Percentiles rank a stretch among this genome's conserved stretches.
Evolutionary conservation across 2,888 invertebrate genomes (phyloP).

Genomic region (Tetheella fluctuosa): DNA sequence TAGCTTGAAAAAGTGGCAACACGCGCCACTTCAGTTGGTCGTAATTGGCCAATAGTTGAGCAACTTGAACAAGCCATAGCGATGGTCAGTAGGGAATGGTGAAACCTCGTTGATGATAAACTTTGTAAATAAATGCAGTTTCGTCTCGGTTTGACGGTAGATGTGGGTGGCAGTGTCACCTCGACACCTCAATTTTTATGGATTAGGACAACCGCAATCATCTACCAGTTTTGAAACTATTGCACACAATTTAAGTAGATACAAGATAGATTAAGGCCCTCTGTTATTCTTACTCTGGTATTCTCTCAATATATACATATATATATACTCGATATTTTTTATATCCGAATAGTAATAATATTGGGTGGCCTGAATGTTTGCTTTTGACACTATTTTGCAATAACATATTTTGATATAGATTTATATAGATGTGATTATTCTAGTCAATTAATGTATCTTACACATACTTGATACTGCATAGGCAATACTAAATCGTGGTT

Average conservation of each 20-base stretch:
- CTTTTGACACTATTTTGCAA: background rate
- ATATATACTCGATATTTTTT: no score
- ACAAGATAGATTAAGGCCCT: background rate
- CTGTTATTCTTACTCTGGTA: no score
- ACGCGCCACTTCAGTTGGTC: conserved; percentile 46
- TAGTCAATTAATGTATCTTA: conserved; percentile 26
- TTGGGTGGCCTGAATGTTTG: background rate
- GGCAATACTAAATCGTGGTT: conserved; percentile 34
- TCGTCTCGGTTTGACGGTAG: conserved; percentile 35
- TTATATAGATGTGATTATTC: no score
- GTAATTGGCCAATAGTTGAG: conserved; percentile 61
- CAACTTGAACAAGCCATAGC: conserved; percentile 60
- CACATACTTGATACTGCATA: conserved; percentile 11
- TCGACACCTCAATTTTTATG: conserved; percentile 22
- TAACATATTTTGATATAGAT: conserved; percentile 7
- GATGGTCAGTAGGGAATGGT: conserved; percentile 60
- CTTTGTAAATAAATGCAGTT: conserved; percentile 45
- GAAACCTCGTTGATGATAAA: conserved; percentile 48
- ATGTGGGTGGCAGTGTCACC: conserved; percentile 49
- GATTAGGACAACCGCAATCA: background rate
- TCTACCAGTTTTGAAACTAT: conserved; percentile 6
- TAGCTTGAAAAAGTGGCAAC: conserved; percentile 42
- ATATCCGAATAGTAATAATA: background rate
- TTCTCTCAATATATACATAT: no score
- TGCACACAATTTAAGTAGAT: conserved; percentile 1